phyloP scores from a whole-genome alignment of 2,888 invertebrate species.

The Melitaea athalia region DNA sequence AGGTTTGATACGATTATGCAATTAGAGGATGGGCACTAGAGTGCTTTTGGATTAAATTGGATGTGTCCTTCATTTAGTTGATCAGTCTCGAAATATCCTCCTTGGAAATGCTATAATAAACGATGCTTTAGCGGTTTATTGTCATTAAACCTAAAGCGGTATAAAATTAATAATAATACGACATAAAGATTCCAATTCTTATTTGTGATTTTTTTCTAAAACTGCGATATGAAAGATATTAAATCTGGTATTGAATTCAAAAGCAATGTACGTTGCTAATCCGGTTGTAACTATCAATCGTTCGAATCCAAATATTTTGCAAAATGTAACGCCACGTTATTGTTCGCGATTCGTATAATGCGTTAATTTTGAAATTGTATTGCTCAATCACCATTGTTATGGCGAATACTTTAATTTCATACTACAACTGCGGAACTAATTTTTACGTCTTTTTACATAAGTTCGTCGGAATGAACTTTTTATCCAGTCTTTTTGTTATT shows the following conservation, averaged over 20 bases:
- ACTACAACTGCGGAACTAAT: neutral
- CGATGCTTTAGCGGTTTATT: neutral
- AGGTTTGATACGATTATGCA: constrained; percentile 22
- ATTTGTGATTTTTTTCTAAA: neutral
- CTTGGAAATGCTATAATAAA: neutral
- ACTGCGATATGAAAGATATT: neutral
- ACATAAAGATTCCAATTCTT: neutral
- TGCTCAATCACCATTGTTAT: neutral
- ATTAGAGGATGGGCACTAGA: constrained; percentile 9
- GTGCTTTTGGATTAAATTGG: neutral
- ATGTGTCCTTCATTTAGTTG: neutral
- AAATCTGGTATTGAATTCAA: neutral
- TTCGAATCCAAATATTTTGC: constrained; percentile 19
- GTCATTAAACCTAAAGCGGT: neutral
- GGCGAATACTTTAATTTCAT: neutral
- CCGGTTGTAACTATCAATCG: constrained; percentile 12
- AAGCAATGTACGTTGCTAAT: neutral
- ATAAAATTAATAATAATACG: neutral
- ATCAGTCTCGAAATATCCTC: neutral
- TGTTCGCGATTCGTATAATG: constrained; percentile 21
- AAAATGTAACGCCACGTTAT: constrained; percentile 16
- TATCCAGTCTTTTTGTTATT: too few relatives aligned
- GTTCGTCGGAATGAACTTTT: neutral
- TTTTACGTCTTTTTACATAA: neutral
- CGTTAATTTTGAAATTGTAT: constrained; percentile 10